Base-by-base conservation (phyloP, 1,140 invertebrate genomes). In the Drosophila sulfurigaster region DNA sequence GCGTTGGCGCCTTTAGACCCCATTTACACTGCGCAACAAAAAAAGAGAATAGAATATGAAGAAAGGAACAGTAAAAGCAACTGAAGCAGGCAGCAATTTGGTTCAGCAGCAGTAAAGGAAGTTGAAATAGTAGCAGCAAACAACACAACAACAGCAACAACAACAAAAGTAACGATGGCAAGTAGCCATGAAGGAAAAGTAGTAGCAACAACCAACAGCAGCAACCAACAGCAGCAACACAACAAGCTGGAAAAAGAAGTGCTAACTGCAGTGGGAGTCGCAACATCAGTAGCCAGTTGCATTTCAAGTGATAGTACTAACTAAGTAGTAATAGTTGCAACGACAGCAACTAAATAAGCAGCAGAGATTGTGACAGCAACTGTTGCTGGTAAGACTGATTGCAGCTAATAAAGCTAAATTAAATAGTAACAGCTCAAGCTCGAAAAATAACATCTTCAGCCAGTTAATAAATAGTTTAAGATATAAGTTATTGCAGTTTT, bases 11-110 rank as follows among this genome's bases (percentile, higher is more conserved):
- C 57, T 46, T 59, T 7, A n/a, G 32, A 41, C 32, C 28, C 35
- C 56, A 58, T 62, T 51, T 67, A 73, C 64, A 74, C 71, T 65
- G 63, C 15, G 16, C 32, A 41, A 25, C 32, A 30, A n/a, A 45
- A 43, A 32, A 65, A 25, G 20, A 25, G 20, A 25, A 25, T 25
- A 25, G 20, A 25, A 25, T 25, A 25, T 25, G 20, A 25, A 25
- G 20, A 25, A 25, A 32, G 38, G 41, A n/a, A 25, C 25, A 41
- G 28, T 28, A 54, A 38, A 20, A 54, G 49, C 13, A 25, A 13
- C 59, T 63, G 15, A 20, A 20, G 35, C 35, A 11, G 16, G 10
- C 54, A 57, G 32, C 30, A 35, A 32, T 54, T 10, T 41, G 38
- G 3, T 41, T 41, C 38, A 28, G 30, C 28, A 13, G 30, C 32